These are phyloP conservation scores for Cantharis nigra DNA, from an alignment of 2,888 invertebrate species.

Conservation along the genomic window DNA sequence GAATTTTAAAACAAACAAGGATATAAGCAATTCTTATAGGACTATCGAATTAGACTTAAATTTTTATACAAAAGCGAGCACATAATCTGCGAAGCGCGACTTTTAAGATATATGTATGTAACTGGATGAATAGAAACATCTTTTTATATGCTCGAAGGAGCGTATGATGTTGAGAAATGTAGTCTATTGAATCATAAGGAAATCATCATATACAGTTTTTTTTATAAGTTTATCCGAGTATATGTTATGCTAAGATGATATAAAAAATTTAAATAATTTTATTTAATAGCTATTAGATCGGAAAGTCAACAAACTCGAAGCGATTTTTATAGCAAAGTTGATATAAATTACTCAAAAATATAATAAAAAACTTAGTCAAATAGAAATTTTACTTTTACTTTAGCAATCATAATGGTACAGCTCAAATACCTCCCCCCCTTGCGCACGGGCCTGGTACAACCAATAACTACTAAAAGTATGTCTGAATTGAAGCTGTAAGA, in stretches of 20 bases:
- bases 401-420: too few species aligned
- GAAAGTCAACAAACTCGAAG: not conserved
- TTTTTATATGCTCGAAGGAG: slow-evolving; percentile 35
- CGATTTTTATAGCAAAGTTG: not conserved
- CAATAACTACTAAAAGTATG: too few species aligned
- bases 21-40: not conserved
- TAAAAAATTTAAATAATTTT: not conserved
- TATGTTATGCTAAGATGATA: slow-evolving; percentile 2
- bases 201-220: slow-evolving; percentile 16
- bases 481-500: too few species aligned
- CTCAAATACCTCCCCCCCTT: too few species aligned
- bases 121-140: slow-evolving; percentile 32
- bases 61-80: not conserved
- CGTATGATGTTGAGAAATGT: slow-evolving; percentile 27
- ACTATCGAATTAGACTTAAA: not conserved
- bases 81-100: slow-evolving; percentile 13
- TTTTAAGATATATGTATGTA: slow-evolving; percentile 31
- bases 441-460: too few species aligned
- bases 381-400: too few species aligned
- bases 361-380: too few species aligned
- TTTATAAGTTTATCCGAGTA: slow-evolving; percentile 3
- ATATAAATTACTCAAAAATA: not conserved
- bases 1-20: slow-evolving; percentile 15
- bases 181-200: slow-evolving; percentile 23
- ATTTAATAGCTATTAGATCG: not conserved